phyloP scores from a whole-genome alignment of 1,140 invertebrate species.

The Halyomorpha halys region DNA sequence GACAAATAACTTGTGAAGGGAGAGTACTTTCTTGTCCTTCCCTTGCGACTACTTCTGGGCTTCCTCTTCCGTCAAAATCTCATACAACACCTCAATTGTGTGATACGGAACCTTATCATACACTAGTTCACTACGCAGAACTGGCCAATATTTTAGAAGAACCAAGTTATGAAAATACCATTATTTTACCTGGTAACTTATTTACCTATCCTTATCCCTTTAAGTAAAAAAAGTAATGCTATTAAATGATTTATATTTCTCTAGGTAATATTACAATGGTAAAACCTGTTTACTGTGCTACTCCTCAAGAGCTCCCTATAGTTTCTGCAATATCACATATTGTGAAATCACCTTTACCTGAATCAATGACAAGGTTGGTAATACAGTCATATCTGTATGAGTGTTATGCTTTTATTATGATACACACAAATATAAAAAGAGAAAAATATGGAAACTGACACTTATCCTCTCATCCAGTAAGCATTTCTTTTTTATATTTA shows the following conservation, averaged over 20 bases:
- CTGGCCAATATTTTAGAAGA: conserved; percentile 40
- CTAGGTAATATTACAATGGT: conserved; percentile 29
- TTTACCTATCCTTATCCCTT: background rate
- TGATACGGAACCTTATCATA: conserved; percentile 23
- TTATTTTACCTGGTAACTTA: conserved; percentile 43
- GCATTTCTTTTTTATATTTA: background rate
- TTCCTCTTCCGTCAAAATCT: conserved; percentile 27
- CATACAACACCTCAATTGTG: conserved; percentile 29
- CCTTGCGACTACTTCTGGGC: conserved; percentile 27
- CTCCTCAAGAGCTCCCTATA: conserved; percentile 30
- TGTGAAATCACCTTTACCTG: conserved; percentile 28
- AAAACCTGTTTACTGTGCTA: conserved; percentile 30
- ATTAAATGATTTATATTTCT: conserved; percentile 4
- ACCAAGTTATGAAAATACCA: conserved; percentile 48
- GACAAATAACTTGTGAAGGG: conserved; percentile 27
- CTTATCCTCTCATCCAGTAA: no score
- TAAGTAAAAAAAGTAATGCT: no score
- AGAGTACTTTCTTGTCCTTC: conserved; percentile 33
- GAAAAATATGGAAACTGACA: no score
- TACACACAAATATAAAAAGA: no score
- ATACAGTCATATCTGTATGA: background rate
- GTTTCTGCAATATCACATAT: conserved; percentile 21
- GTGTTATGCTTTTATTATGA: no score
- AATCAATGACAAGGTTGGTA: background rate
- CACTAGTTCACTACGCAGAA: conserved; percentile 34